A percentile compares a stretch with the other conserved stretches of the same genome.
phyloP scores from a whole-genome alignment of 2,888 invertebrate species.

The Tiphia femorata region DNA sequence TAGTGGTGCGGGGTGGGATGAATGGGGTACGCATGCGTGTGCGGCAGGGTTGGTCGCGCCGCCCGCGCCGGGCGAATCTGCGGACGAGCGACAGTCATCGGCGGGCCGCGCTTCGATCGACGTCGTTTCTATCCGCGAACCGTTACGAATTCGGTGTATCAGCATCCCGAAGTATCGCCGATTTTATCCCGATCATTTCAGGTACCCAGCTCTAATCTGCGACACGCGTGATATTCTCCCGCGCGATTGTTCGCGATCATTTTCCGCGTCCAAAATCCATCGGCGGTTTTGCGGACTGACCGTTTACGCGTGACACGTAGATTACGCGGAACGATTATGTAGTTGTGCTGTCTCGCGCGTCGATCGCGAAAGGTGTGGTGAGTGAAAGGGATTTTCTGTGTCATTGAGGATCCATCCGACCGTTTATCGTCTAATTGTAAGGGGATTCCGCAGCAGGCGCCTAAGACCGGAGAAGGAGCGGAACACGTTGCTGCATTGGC shows the following conservation, averaged over 20 bases:
- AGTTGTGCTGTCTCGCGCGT: conserved; percentile 1
- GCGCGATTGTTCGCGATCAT: no score
- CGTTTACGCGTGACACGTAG: no score
- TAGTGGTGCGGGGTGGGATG: conserved; percentile 22
- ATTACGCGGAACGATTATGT: no score
- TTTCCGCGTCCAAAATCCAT: no score
- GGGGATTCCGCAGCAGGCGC: no score
- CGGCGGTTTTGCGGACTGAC: no score
- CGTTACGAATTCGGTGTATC: conserved; percentile 6
- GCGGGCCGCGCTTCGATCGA: conserved; percentile 48
- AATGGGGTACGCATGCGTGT: conserved; percentile 44
- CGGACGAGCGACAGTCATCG: conserved; percentile 57
- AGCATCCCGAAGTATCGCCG: no score
- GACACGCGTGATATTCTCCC: no score
- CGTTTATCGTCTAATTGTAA: background rate
- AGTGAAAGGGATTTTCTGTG: conserved; percentile 27
- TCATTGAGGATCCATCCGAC: background rate
- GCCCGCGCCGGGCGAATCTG: conserved; percentile 41
- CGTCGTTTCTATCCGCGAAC: conserved; percentile 23
- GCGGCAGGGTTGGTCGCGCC: conserved; percentile 41
- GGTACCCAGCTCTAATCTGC: no score
- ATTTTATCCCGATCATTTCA: no score
- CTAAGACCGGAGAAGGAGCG: no score
- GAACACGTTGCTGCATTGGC: no score
- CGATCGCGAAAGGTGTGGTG: conserved; percentile 26